These are phyloP conservation scores for Urechis unicinctus DNA, from an alignment of 2,888 invertebrate genomes.

Conservation along the genomic window DNA sequence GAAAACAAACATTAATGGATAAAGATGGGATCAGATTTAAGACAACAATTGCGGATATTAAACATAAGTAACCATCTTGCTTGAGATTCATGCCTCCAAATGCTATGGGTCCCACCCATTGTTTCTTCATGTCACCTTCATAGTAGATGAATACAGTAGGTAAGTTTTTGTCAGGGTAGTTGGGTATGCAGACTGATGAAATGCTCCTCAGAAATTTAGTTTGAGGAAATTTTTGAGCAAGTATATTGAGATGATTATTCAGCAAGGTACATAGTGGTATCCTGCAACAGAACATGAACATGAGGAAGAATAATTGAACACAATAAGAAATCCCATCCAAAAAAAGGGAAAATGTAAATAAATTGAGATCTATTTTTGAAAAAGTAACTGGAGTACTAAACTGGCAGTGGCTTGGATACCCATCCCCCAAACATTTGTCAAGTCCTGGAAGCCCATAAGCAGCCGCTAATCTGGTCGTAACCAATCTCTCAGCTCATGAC, in stretches of 20 bases:
- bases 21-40: not conserved
- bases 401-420: no score
- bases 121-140: conserved; percentile 71
- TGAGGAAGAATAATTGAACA: not conserved
- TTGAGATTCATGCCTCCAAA: conserved; percentile 78
- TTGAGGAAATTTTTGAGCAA: conserved; percentile 75
- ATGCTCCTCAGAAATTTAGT: conserved; percentile 89
- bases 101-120: conserved; percentile 57
- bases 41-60: not conserved
- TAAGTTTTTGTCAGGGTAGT: conserved; percentile 89
- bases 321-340: not conserved
- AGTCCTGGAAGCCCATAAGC: no score
- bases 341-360: no score
- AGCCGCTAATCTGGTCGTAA: no score
- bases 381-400: no score
- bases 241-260: conserved; percentile 71
- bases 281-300: no score
- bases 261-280: conserved; percentile 84
- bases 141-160: conserved; percentile 92
- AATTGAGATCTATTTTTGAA: no score
- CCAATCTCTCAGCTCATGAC: no score
- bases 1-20: not conserved
- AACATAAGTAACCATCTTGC: conserved; percentile 60
- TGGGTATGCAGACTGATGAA: conserved; percentile 89
- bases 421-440: no score